Evolutionary conservation across 2,113 vertebrate species (phyloP).

Genomic region (Urocolius indicus): DNA sequence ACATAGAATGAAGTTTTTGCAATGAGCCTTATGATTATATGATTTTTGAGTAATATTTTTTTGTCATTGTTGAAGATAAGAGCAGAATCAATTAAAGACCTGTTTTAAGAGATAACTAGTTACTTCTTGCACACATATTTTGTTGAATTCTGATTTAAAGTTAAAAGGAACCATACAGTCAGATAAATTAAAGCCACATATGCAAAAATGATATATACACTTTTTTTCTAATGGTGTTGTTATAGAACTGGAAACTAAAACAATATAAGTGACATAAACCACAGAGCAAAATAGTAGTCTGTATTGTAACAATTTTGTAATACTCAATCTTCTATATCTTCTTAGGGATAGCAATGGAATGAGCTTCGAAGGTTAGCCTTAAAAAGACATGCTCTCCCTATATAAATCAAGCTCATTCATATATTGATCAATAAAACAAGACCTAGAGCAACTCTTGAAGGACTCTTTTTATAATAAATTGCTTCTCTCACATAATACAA

Average conservation of each 20-base stretch:
- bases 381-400: conserved; percentile 13
- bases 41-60: not conserved
- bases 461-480: conserved; percentile 46
- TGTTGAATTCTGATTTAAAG: not conserved
- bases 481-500: conserved; percentile 39
- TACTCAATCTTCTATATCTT: not conserved
- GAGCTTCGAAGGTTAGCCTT: not conserved
- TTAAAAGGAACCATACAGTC: not conserved
- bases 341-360: not conserved
- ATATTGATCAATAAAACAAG: conserved; percentile 47
- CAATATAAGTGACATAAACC: not conserved
- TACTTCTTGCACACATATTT: not conserved
- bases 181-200: not conserved
- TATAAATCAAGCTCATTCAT: conserved; percentile 46
- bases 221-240: not conserved
- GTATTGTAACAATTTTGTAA: not conserved
- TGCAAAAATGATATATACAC: not conserved
- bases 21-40: not conserved
- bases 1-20: not conserved
- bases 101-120: not conserved
- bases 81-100: not conserved
- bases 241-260: not conserved
- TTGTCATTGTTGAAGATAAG: not conserved
- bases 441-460: conserved; percentile 47
- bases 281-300: not conserved